phyloP scores from a whole-genome alignment of 2,113 vertebrate genomes.

The Pseudolaguvia tuberculata region DNA sequence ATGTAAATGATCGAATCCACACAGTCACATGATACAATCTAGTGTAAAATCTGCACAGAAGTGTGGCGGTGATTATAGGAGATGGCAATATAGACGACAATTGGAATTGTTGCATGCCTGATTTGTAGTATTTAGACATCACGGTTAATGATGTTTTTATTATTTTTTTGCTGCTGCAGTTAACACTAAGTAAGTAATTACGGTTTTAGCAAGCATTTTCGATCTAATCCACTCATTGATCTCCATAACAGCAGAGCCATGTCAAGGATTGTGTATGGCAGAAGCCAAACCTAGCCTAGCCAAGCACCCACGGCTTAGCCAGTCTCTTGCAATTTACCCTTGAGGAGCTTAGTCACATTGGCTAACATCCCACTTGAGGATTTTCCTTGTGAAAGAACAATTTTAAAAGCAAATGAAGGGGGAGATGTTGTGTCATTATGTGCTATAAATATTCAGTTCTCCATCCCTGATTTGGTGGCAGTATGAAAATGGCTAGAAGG shows the following conservation, averaged over 20 bases:
- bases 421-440: slow-evolving; percentile 56
- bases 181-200: slow-evolving; percentile 25
- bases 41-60: too few relatives aligned
- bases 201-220: slow-evolving; percentile 18
- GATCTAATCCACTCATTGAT: slow-evolving; percentile 28
- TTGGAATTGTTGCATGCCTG: neutral
- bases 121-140: slow-evolving; percentile 6
- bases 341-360: slow-evolving; percentile 69
- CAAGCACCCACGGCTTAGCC: slow-evolving; percentile 36
- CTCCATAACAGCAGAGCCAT: slow-evolving; percentile 10
- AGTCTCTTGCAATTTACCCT: slow-evolving; percentile 38
- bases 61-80: too few relatives aligned
- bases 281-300: slow-evolving; percentile 32
- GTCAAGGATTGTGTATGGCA: slow-evolving; percentile 29
- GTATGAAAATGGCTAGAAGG: slow-evolving; percentile 69
- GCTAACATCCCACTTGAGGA: slow-evolving; percentile 72
- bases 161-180: neutral
- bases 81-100: neutral
- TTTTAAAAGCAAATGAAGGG: slow-evolving; percentile 51
- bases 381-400: slow-evolving; percentile 65
- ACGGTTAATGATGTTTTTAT: neutral
- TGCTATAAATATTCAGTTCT: slow-evolving; percentile 71
- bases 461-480: slow-evolving; percentile 42
- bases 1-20: too few relatives aligned
- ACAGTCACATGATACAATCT: too few relatives aligned